Conservation (phyloP, 2,113 vertebrate species). For the Synodontis membranacea region DNA sequence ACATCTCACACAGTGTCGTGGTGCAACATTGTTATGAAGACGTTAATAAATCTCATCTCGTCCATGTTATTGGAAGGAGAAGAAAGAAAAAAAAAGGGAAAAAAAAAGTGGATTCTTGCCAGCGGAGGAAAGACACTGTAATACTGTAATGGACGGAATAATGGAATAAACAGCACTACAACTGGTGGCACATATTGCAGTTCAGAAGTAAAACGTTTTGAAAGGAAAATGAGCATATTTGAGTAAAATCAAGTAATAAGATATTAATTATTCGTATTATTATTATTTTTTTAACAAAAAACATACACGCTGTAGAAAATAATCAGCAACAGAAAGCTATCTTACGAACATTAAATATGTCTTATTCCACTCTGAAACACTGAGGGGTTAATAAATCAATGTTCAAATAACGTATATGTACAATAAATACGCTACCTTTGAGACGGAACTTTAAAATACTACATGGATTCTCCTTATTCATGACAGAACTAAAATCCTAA, state of each 20-base stretch:
- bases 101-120: conserved; percentile 46
- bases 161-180: conserved; percentile 29
- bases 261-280: conserved; percentile 3
- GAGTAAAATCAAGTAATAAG: conserved; percentile 31
- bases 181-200: conserved; percentile 29
- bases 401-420: neutral
- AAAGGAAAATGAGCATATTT: conserved; percentile 33
- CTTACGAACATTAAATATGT: conserved; percentile 34
- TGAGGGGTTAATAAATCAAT: conserved; percentile 15
- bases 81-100: conserved; percentile 56
- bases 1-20: conserved; percentile 30
- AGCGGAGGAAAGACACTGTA: conserved; percentile 28
- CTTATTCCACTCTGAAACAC: conserved; percentile 29
- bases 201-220: conserved; percentile 40
- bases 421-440: conserved; percentile 29
- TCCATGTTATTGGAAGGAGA: conserved; percentile 51
- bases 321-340: conserved; percentile 28
- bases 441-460: conserved; percentile 9
- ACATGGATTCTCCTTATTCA: neutral
- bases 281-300: conserved; percentile 32
- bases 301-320: conserved; percentile 39
- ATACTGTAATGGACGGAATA: conserved; percentile 27
- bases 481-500: conserved; percentile 13
- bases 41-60: conserved; percentile 60
- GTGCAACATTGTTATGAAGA: conserved; percentile 61